Conservation (phyloP, 2,113 vertebrate genomes). For the Oriolus oriolus region DNA sequence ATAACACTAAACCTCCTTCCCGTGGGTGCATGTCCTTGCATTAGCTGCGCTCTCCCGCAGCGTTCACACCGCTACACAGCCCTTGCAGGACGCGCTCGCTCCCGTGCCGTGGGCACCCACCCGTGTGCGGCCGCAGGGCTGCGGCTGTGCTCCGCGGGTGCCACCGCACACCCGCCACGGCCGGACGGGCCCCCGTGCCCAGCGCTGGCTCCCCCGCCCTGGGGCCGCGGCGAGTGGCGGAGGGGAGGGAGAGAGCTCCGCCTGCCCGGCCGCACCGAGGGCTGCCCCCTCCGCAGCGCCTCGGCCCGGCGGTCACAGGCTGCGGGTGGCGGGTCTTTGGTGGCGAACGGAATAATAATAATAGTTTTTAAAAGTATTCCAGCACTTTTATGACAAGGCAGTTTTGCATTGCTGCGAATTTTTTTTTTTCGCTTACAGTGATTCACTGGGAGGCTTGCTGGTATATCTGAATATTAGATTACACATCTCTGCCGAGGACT, state of each 20-base stretch:
- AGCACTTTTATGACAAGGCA: not conserved
- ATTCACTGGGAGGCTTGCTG: not conserved
- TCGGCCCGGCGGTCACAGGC: not conserved
- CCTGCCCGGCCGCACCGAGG: not conserved
- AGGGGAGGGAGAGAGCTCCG: not conserved
- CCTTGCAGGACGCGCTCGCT: not conserved
- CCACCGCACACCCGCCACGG: not conserved
- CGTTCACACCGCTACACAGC: rapidly evolving
- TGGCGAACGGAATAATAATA: not conserved
- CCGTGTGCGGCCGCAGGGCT: not conserved
- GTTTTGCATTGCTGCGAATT: not conserved
- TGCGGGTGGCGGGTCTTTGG: not conserved
- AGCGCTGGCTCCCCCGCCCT: no score
- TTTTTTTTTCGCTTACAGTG: not conserved
- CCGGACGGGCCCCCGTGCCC: not conserved
- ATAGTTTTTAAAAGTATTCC: not conserved
- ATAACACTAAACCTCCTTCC: not conserved
- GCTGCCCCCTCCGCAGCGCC: not conserved
- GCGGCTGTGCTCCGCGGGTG: not conserved
- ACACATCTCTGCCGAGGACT: not conserved
- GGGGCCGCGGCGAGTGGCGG: not conserved
- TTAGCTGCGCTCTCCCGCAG: no score
- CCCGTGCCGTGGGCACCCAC: not conserved
- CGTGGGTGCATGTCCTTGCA: not conserved
- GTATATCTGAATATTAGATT: not conserved